Evolutionary conservation across 2,888 invertebrate species (phyloP).

Genomic region (Pemphredon lugubris): DNA sequence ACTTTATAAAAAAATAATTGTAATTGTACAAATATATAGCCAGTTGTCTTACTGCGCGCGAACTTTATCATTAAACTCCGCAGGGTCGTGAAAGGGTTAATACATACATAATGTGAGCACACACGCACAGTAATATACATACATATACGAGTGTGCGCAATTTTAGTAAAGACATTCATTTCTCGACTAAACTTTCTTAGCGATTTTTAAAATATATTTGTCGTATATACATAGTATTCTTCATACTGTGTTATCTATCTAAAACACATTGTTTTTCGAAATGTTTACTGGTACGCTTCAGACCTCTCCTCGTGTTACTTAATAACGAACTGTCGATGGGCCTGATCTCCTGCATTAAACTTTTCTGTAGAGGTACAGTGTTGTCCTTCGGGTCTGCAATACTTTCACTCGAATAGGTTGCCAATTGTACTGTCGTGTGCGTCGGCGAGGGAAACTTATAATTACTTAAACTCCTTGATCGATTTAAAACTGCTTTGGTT

Average conservation of each 20-base stretch:
- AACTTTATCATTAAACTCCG: too few species aligned
- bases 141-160: too few species aligned
- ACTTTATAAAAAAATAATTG: too few species aligned
- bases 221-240: slow-evolving; percentile 14
- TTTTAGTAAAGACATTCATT: too few species aligned
- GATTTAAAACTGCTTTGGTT: slow-evolving; percentile 7
- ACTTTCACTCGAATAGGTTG: background rate
- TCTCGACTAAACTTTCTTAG: background rate
- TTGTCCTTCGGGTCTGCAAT: background rate
- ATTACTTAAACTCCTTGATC: background rate
- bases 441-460: background rate
- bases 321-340: background rate
- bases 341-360: background rate
- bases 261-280: slow-evolving; percentile 24
- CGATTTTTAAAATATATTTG: slow-evolving; percentile 3
- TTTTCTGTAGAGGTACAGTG: too few species aligned
- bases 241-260: slow-evolving; percentile 17
- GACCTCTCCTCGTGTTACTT: background rate
- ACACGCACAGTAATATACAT: too few species aligned
- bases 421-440: slow-evolving; percentile 5
- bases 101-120: too few species aligned
- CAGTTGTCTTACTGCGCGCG: too few species aligned
- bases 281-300: background rate
- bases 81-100: too few species aligned
- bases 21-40: too few species aligned